Evolutionary conservation across 1,140 invertebrate genomes (phyloP).

Genomic region (Dryas iulia): DNA sequence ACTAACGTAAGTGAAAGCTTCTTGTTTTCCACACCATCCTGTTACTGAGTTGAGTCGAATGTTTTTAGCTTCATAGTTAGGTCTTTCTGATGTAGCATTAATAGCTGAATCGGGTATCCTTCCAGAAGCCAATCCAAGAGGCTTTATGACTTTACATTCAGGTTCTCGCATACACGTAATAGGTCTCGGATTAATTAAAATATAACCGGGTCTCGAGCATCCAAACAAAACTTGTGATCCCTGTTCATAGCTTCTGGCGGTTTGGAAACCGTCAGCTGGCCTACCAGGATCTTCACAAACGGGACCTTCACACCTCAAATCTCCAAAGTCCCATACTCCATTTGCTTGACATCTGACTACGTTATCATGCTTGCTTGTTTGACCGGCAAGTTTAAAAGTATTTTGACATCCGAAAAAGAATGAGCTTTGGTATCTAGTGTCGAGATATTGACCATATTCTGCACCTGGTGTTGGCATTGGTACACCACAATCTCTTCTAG

Average conservation of each 20-base stretch:
- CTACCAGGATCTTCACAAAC: constrained; percentile 97
- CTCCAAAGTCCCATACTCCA: constrained; percentile 98
- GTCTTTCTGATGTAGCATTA: constrained; percentile 95
- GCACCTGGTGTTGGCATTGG: constrained; percentile 95
- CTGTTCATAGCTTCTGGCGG: constrained; percentile 95
- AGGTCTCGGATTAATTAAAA: constrained; percentile 93
- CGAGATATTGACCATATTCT: constrained; percentile 92
- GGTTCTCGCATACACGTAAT: constrained; percentile 95
- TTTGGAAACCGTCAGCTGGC: constrained; percentile 94
- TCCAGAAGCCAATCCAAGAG: constrained; percentile 94
- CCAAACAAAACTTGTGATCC: constrained; percentile 94
- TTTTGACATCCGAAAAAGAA: constrained; percentile 98
- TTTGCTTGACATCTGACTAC: constrained; percentile 95
- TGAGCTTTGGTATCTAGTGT: constrained; percentile 94
- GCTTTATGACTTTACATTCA: constrained; percentile 95
- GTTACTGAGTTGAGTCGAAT: constrained; percentile 95
- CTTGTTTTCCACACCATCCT: constrained; percentile 96
- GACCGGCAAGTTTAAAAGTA: constrained; percentile 95
- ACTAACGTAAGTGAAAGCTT: constrained; percentile 97
- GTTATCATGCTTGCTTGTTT: constrained; percentile 94
- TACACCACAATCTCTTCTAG: constrained; percentile 91
- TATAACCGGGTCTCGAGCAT: constrained; percentile 95
- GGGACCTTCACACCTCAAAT: constrained; percentile 96
- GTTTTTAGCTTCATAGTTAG: constrained; percentile 95
- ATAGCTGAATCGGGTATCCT: constrained; percentile 97